Percentiles rank a stretch among this genome's conserved stretches.
phyloP scores from a whole-genome alignment of 2,113 vertebrate genomes.

The Morone chrysops region DNA sequence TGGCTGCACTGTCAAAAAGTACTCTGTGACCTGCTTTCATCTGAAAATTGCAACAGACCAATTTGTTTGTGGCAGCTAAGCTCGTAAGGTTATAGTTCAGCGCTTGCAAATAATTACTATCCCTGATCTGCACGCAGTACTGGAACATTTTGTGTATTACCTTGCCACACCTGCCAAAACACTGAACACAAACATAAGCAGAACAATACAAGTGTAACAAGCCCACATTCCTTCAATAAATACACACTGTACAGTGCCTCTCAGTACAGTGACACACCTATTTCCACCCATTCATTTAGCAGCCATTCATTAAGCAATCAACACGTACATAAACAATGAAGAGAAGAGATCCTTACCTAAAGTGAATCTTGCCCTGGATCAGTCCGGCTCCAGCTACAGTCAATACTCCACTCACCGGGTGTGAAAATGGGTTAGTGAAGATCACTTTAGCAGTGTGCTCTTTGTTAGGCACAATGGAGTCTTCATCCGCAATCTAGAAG shows the following conservation, averaged over 20 bases:
- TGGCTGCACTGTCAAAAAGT: too few species aligned
- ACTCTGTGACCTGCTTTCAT: neutral
- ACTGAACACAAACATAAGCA: neutral
- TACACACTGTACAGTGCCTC: neutral
- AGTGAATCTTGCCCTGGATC: slow-evolving; percentile 58
- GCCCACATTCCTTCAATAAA: slow-evolving; percentile 14
- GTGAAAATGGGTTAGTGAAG: slow-evolving; percentile 77
- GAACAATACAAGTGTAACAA: neutral
- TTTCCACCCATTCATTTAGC: neutral
- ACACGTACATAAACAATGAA: neutral
- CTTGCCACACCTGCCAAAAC: neutral
- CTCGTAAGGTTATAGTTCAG: neutral
- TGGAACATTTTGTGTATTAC: neutral
- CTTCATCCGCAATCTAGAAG: slow-evolving; percentile 69
- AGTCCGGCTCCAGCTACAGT: slow-evolving; percentile 74
- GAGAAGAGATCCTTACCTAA: slow-evolving; percentile 64
- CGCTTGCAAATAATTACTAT: neutral
- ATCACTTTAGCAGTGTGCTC: slow-evolving; percentile 64
- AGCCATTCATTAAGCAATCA: neutral
- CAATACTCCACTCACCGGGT: slow-evolving; percentile 75
- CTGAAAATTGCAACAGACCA: neutral
- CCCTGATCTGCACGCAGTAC: neutral
- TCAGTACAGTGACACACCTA: slow-evolving; percentile 25
- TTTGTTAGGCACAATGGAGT: slow-evolving; percentile 29
- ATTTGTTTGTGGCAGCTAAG: neutral